Evolutionary conservation across 2,797 vertebrate genomes (phyloP).

Genomic region (Kryptopterus vitreolus): DNA sequence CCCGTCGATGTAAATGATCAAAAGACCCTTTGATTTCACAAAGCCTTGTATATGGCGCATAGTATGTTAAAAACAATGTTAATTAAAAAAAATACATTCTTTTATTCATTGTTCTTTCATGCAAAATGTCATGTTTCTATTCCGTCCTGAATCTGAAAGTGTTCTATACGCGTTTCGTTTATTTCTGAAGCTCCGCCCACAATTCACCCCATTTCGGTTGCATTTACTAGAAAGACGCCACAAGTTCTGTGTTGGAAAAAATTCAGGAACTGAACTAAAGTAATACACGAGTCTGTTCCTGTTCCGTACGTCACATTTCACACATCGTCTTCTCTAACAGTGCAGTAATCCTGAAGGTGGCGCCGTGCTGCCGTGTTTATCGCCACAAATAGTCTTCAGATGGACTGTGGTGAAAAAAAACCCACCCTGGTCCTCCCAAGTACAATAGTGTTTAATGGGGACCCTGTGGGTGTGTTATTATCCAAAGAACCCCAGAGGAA

Average conservation of each 20-base stretch:
- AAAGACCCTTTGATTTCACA: too few relatives aligned
- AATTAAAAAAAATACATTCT: too few relatives aligned
- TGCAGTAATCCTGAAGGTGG: not conserved
- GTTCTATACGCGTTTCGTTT: too few relatives aligned
- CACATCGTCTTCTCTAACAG: too few relatives aligned
- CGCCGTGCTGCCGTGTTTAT: not conserved
- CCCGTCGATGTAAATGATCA: too few relatives aligned
- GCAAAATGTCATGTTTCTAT: too few relatives aligned
- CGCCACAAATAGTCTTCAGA: not conserved
- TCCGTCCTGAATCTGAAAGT: too few relatives aligned
- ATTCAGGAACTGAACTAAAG: not conserved
- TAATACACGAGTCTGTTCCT: not conserved
- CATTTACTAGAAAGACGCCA: not conserved
- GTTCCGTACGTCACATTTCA: too few relatives aligned
- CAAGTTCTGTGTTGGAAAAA: not conserved
- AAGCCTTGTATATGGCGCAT: too few relatives aligned
- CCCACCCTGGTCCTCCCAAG: not conserved
- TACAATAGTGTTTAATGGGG: not conserved
- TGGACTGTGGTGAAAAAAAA: not conserved
- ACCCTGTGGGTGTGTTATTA: not conserved
- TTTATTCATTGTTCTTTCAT: too few relatives aligned
- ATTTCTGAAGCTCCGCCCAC: not conserved
- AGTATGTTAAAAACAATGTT: too few relatives aligned
- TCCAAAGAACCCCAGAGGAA: not conserved
- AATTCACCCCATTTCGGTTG: not conserved